Base-by-base conservation (phyloP, 2,113 vertebrate species). In the Myrmecobius fasciatus region DNA sequence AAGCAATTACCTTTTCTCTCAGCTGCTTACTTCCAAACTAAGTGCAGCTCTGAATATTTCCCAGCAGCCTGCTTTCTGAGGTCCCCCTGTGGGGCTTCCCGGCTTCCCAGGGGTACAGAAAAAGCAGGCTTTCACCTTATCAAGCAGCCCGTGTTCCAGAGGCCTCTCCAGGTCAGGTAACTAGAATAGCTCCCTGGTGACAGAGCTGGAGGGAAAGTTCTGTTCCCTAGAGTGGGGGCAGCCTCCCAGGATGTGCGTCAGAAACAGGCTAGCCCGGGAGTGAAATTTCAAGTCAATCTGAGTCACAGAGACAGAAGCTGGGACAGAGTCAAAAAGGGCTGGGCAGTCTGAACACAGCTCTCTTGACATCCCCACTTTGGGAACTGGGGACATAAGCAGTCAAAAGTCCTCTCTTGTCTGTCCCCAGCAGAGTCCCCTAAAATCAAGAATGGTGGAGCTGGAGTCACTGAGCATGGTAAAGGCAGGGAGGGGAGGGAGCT, bases 211-310 rank as follows among this genome's bases (percentile, higher is more conserved):
- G n/a, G 6, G 67, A 83, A 83, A 83, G 67, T 83, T n/a, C n/a
- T 83, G 67, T 43, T 83, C 67, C 67, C 67, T 83, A n/a, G n/a
- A 43, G 67, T 83, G 67, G 67, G 67, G 67, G 67, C 67, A 83
- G 67, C 67, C n/a, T 83, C 67, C 67, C 67, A 83, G 67, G 67
- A 83, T 83, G 67, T 83, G 67, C 67, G 67, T 83, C 67, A 83
- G 67, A 83, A 83, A 83, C 67, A 83, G 67, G n/a, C 67, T n/a
- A 83, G 67, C n/a, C 67, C 17, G 36, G 67, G n/a, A 83, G 67
- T 83, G 67, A 83, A 83, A 43, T 83, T 83, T 43, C 67, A 83
- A 83, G 31, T 67, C 56, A 67, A 67, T 83, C 67, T 83, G 36
- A 83, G n/a, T 83, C 67, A 83, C n/a, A 1, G n/a, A 83, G 67